Conservation (phyloP, 2,888 invertebrate species). For the Tenthredo mesomela region DNA sequence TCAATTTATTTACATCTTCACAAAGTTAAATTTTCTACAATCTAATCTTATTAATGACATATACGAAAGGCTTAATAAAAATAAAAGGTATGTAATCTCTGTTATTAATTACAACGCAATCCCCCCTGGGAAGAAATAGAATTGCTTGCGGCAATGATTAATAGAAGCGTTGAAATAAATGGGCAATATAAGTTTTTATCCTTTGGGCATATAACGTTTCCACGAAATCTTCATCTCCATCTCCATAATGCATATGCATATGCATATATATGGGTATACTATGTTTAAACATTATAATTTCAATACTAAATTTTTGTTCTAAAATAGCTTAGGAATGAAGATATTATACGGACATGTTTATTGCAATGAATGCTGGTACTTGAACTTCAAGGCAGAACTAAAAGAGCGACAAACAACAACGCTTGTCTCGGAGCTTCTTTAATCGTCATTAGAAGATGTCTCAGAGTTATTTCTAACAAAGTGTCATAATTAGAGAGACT, state of each 20-base stretch:
- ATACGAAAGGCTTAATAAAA: constrained; percentile 12
- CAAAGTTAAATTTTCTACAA: neutral
- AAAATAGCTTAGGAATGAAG: neutral
- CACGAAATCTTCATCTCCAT: neutral
- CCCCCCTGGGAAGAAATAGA: constrained; percentile 27
- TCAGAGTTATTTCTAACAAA: neutral
- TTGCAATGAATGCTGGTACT: neutral
- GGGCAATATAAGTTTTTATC: constrained; percentile 27
- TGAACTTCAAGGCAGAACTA: neutral
- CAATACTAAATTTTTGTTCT: neutral
- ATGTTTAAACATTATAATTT: neutral
- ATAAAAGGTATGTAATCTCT: constrained; percentile 30
- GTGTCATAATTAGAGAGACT: constrained; percentile 32
- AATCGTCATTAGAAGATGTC: neutral
- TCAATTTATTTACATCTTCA: constrained; percentile 12
- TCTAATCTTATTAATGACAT: constrained; percentile 35
- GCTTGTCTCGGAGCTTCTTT: neutral
- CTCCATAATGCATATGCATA: neutral
- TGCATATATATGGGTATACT: no score
- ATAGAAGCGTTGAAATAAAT: constrained; percentile 39
- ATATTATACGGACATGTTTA: neutral
- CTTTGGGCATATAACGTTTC: neutral
- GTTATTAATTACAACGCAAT: constrained; percentile 42
- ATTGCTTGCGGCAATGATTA: constrained; percentile 37
- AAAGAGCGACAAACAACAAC: neutral